These are phyloP conservation scores for Hirtodrosophila histrioides DNA, from an alignment of 2,888 invertebrate species.

Conservation along the genomic window DNA sequence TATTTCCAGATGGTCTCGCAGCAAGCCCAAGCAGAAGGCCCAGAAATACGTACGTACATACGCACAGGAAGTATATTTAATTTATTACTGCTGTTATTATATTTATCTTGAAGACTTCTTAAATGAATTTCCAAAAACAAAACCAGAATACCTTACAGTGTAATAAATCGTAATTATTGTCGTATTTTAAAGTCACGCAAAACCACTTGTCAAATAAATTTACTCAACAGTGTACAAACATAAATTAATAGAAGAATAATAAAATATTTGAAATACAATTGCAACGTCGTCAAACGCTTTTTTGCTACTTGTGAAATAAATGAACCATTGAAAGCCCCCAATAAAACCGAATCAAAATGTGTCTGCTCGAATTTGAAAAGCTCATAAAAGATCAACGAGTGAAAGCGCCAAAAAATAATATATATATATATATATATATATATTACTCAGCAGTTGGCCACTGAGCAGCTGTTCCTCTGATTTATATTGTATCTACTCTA, in stretches of 20 bases:
- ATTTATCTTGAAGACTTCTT: constrained; percentile 18
- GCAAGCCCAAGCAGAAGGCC: constrained; percentile 7
- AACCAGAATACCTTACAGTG: background rate
- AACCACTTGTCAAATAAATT: constrained; percentile 28
- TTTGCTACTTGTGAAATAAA: constrained; percentile 4
- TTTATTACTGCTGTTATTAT: constrained; percentile 39
- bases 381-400: too few species aligned
- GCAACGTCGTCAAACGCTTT: background rate
- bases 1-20: constrained; percentile 16
- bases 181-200: background rate
- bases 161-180: constrained; percentile 9
- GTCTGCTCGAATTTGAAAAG: too few species aligned
- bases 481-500: constrained; percentile 17
- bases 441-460: constrained; percentile 30
- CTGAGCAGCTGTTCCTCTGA: constrained; percentile 28
- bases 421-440: too few species aligned
- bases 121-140: constrained; percentile 5
- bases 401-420: constrained; percentile 11
- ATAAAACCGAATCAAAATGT: background rate
- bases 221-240: background rate
- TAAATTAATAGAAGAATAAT: too few species aligned
- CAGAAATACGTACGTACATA: constrained; percentile 1
- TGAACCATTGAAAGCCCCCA: constrained; percentile 44
- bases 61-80: constrained; percentile 19
- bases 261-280: constrained; percentile 23